phyloP scores from a whole-genome alignment of 2,113 vertebrate species.

The Phalacrocorax carbo region DNA sequence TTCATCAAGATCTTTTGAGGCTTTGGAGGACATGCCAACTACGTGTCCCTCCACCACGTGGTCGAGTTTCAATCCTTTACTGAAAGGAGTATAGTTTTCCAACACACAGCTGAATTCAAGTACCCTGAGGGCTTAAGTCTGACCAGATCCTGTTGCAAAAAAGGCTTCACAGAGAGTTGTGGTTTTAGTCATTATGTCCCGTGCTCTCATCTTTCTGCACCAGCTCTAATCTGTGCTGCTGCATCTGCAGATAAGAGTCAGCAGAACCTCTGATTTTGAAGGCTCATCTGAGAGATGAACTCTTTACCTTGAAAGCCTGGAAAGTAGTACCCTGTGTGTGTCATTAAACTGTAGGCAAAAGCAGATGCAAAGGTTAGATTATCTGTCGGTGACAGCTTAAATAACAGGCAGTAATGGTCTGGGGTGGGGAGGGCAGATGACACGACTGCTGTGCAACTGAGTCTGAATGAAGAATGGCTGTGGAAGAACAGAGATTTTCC shows the following conservation, averaged over 20 bases:
- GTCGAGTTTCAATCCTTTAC: not conserved
- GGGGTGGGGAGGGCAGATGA: not conserved
- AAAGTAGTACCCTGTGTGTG: not conserved
- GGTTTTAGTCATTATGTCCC: not conserved
- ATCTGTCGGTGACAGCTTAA: not conserved
- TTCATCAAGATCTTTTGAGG: not conserved
- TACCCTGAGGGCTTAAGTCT: not conserved
- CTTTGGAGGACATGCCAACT: not conserved
- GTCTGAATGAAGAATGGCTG: not conserved
- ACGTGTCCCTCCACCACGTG: not conserved
- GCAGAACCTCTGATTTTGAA: not conserved
- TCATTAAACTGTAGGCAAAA: not conserved
- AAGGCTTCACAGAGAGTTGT: not conserved
- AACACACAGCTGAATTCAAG: not conserved
- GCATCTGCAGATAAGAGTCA: conserved; percentile 18
- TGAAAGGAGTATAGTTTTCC: not conserved
- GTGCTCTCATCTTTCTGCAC: not conserved
- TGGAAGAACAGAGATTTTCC: not conserved
- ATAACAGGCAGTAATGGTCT: not conserved
- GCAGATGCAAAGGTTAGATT: not conserved
- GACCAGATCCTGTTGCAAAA: not conserved
- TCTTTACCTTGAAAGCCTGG: not conserved
- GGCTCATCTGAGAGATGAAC: not conserved
- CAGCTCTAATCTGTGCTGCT: not conserved
- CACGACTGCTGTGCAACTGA: not conserved